phyloP scores from a whole-genome alignment of 2,113 vertebrate species.

The Platichthys flesus region DNA sequence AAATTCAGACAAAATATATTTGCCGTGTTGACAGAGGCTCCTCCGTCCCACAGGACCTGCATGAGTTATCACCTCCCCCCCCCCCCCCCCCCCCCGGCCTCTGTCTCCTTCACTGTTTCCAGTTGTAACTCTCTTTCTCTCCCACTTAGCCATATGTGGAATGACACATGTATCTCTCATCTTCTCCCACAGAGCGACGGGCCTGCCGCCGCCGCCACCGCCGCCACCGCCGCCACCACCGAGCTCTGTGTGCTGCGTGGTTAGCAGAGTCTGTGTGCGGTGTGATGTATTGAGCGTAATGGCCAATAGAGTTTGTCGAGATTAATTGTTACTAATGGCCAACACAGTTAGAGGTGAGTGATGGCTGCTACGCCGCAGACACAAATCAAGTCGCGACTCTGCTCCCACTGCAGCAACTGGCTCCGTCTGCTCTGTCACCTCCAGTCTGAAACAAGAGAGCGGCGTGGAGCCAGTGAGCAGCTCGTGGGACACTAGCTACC shows the following conservation, averaged over 20 bases:
- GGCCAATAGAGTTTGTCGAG: conserved; percentile 68
- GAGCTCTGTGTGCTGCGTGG: conserved; percentile 34
- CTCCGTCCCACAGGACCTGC: conserved; percentile 36
- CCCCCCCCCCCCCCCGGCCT: not conserved
- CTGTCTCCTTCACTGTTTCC: conserved; percentile 9
- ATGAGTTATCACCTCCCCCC: conserved; percentile 42
- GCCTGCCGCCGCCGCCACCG: not conserved
- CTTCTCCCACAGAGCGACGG: conserved; percentile 43
- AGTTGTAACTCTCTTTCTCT: conserved; percentile 34
- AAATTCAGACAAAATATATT: conserved; percentile 62
- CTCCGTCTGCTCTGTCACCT: conserved; percentile 50
- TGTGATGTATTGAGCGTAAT: conserved; percentile 71
- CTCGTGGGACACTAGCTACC: conserved; percentile 16
- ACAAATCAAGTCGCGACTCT: conserved; percentile 68
- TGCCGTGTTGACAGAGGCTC: conserved; percentile 63
- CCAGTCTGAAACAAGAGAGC: conserved; percentile 20
- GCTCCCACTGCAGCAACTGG: conserved; percentile 42
- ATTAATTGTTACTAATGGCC: conserved; percentile 81
- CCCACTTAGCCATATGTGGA: conserved; percentile 64
- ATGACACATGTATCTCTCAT: conserved; percentile 62
- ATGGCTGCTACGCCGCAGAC: conserved; percentile 66
- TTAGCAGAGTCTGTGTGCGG: conserved; percentile 51
- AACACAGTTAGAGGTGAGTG: conserved; percentile 72
- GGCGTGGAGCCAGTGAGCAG: conserved; percentile 24
- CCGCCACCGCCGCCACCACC: not conserved